Base-by-base conservation (phyloP, 1,140 invertebrate genomes). In the Zaprionus lachaisei region DNA sequence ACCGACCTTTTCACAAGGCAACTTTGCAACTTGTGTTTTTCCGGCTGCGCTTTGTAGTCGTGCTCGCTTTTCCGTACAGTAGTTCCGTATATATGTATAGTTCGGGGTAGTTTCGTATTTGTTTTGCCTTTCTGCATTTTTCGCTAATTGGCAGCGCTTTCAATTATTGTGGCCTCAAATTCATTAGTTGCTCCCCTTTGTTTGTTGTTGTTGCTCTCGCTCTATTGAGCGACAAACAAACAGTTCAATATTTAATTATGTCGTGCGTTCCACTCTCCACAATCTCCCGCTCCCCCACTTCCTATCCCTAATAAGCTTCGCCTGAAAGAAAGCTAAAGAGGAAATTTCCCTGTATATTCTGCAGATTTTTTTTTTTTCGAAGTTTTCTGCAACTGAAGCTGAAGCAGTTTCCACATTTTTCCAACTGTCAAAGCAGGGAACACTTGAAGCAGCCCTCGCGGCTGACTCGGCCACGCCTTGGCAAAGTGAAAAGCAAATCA, bases 131-230 rank as follows among this genome's bases (percentile, higher is more conserved):
- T 57, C 57, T 68, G 64, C 64, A 49, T 56, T 67, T 74, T 67
- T 56, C 57, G 64, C 72, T 74, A 74, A 74, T 74, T 74, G 72
- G 72, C 72, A 68, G 64, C 61, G 64, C 54, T 74, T 74, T 67
- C 72, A 74, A 74, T 74, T 74, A 74, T 74, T 67, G 58, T 72
- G 62, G 37, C 51, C 71, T 62, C 71, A 66, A 72, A 72, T 66
- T 66, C 71, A 51, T 60, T 66, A 66, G 47, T 51, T 51, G 47
- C 4, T 12, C 20, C 20, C 47, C 47, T 24, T 51, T 24, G 47
- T 41, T 7, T 6, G 5, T 41, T n/a, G 15, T 41, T n/a, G 15
- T 17, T 60, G 38, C 55, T 24, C 26, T 41, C 44, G 62, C 55
- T 22, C 67, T 54, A 61, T 63, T 62, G 58, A 24, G 57, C 58